Percentiles rank a stretch among this genome's conserved stretches.
Evolutionary conservation across 35 echinoderm and acorn worm genomes (phyloP).

Genomic region (Patiria miniata): DNA sequence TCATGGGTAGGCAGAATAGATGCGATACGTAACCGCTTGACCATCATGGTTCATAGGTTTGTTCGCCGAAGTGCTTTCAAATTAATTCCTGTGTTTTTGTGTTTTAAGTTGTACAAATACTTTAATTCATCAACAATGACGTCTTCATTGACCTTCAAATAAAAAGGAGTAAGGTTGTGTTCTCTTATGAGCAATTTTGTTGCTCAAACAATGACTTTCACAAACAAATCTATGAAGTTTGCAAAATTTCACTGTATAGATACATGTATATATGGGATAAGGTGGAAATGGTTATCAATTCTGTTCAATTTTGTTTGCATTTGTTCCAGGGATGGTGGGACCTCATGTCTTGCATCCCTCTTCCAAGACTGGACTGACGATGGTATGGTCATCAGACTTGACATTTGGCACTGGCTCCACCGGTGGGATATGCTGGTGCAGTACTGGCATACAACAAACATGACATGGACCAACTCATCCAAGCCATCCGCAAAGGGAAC

Average conservation of each 20-base stretch:
- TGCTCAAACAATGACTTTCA: conserved; percentile 3
- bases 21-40: neutral
- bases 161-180: neutral
- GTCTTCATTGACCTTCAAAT: conserved; percentile 1
- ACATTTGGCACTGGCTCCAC: conserved; percentile 63
- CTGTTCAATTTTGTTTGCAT: conserved; percentile 14
- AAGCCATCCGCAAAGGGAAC: conserved; percentile 36
- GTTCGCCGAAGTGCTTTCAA: neutral
- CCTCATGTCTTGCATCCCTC: conserved; percentile 49
- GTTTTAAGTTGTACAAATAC: neutral
- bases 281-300: conserved; percentile 20
- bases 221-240: neutral
- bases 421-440: conserved; percentile 69
- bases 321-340: conserved; percentile 58
- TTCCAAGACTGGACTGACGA: conserved; percentile 60
- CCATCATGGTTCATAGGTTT: conserved; percentile 3
- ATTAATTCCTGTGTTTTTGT: too few species aligned
- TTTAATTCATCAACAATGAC: conserved; percentile 1
- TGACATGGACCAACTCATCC: conserved; percentile 50
- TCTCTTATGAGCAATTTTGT: too few species aligned
- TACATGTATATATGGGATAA: neutral
- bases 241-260: neutral
- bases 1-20: too few species aligned
- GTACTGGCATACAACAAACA: conserved; percentile 51
- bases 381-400: conserved; percentile 64